Percentiles rank a stretch among this genome's conserved stretches.
Conservation (phyloP, 2,797 vertebrate genomes). For the Benthosema pterotum region DNA sequence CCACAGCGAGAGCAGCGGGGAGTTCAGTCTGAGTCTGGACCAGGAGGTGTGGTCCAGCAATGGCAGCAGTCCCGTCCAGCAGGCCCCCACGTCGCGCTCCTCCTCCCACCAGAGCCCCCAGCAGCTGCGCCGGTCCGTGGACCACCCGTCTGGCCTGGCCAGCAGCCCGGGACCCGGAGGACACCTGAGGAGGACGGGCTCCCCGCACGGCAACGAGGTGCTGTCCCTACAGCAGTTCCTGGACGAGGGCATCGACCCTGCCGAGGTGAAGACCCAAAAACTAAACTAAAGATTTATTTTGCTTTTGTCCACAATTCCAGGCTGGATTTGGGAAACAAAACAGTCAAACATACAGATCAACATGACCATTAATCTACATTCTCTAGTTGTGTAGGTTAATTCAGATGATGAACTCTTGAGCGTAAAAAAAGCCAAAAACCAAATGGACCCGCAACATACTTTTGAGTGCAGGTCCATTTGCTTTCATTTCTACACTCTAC, state of each 20-base stretch:
- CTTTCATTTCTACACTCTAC: too few species aligned
- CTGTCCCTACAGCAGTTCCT: slow-evolving; percentile 94
- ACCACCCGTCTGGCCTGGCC: slow-evolving; percentile 66
- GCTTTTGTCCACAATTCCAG: too few species aligned
- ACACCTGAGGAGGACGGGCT: slow-evolving; percentile 72
- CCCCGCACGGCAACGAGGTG: slow-evolving; percentile 84
- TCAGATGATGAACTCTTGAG: too few species aligned
- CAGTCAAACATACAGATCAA: too few species aligned
- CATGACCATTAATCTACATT: too few species aligned
- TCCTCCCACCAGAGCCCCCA: slow-evolving; percentile 87
- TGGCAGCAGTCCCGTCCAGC: slow-evolving; percentile 90
- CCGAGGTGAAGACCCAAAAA: slow-evolving; percentile 73
- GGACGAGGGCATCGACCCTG: slow-evolving; percentile 87
- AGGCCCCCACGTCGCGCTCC: slow-evolving; percentile 78
- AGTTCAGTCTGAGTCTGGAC: slow-evolving; percentile 91
- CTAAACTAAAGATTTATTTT: too few species aligned
- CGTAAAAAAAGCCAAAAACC: too few species aligned
- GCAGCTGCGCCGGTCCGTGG: slow-evolving; percentile 79
- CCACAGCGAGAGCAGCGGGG: slow-evolving; percentile 96
- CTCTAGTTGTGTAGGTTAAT: too few species aligned
- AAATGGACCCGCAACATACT: too few species aligned
- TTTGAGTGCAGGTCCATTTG: too few species aligned
- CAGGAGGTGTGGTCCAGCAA: slow-evolving; percentile 93
- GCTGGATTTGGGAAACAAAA: too few species aligned
- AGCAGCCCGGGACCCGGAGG: slow-evolving; percentile 63